A percentile compares a stretch with the other conserved stretches of the same genome.
Evolutionary conservation across 2,888 invertebrate genomes (phyloP).

Genomic region (Copidosoma aretas): DNA sequence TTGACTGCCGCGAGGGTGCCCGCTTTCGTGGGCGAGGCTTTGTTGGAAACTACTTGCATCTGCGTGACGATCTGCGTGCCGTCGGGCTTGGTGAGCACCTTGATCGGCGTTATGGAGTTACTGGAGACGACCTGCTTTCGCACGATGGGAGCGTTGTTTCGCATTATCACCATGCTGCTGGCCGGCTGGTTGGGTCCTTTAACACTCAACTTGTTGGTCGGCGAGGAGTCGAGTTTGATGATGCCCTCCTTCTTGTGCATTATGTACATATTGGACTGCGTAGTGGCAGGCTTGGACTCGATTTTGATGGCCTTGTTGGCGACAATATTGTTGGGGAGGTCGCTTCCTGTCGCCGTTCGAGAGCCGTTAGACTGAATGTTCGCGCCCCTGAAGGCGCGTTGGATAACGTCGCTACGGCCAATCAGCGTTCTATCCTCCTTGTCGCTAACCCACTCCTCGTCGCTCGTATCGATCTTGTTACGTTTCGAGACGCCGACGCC

Average conservation of each 20-base stretch:
- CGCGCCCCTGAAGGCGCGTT: slow-evolving; percentile 58
- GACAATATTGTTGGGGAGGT: slow-evolving; percentile 55
- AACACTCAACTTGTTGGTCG: slow-evolving; percentile 62
- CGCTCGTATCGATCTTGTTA: slow-evolving; percentile 65
- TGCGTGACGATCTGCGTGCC: slow-evolving; percentile 60
- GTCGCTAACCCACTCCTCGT: slow-evolving; percentile 62
- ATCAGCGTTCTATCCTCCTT: slow-evolving; percentile 60
- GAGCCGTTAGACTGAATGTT: slow-evolving; percentile 55
- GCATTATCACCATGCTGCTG: slow-evolving; percentile 51
- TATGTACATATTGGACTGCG: slow-evolving; percentile 73
- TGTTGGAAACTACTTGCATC: slow-evolving; percentile 59
- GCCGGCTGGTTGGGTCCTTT: slow-evolving; percentile 58
- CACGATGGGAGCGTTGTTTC: slow-evolving; percentile 46
- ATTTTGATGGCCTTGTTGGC: slow-evolving; percentile 75
- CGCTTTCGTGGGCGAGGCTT: slow-evolving; percentile 46
- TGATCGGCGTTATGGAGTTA: slow-evolving; percentile 56
- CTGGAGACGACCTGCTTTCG: slow-evolving; percentile 59
- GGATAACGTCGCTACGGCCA: slow-evolving; percentile 59
- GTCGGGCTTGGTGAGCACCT: slow-evolving; percentile 59
- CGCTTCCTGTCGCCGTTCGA: slow-evolving; percentile 41
- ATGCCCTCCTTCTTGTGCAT: slow-evolving; percentile 80
- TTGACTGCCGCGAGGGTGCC: slow-evolving; percentile 48
- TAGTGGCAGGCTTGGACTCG: slow-evolving; percentile 72
- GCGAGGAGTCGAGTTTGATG: slow-evolving; percentile 74
- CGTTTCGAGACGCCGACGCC: slow-evolving; percentile 63